phyloP scores from a whole-genome alignment of 1,140 invertebrate species.

The Ditylenchus dipsaci region DNA sequence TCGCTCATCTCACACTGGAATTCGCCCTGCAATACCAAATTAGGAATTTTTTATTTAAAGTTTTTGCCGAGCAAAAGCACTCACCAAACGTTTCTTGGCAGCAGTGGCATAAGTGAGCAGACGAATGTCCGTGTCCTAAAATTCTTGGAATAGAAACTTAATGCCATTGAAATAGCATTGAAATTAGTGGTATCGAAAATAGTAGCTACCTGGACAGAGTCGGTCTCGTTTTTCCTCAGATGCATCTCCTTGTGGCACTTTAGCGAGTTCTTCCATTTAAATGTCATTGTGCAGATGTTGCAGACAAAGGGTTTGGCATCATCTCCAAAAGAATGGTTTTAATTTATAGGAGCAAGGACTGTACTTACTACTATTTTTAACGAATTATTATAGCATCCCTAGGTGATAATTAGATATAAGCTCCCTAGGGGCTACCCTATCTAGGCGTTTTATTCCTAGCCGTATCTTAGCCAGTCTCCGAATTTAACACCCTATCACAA shows the following conservation, averaged over 20 bases:
- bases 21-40: background rate
- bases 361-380: too few relatives aligned
- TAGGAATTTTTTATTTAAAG: background rate
- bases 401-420: too few relatives aligned
- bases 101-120: constrained; percentile 56
- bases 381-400: too few relatives aligned
- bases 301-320: constrained; percentile 57
- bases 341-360: too few relatives aligned
- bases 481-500: too few relatives aligned
- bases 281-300: constrained; percentile 57
- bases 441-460: too few relatives aligned
- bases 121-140: constrained; percentile 45
- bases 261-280: constrained; percentile 58
- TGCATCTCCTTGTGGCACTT: constrained; percentile 59
- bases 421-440: too few relatives aligned
- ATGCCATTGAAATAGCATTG: background rate
- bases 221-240: constrained; percentile 51
- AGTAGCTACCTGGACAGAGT: background rate
- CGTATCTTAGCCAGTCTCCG: too few relatives aligned
- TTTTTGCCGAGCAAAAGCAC: background rate
- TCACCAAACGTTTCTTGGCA: constrained; percentile 45
- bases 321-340: background rate
- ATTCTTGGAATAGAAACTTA: background rate
- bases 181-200: background rate
- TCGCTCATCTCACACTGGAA: background rate